A percentile compares a stretch with the other conserved stretches of the same genome.
phyloP scores from a whole-genome alignment of 2,113 vertebrate genomes.

The Dicrurus megarhynchus region DNA sequence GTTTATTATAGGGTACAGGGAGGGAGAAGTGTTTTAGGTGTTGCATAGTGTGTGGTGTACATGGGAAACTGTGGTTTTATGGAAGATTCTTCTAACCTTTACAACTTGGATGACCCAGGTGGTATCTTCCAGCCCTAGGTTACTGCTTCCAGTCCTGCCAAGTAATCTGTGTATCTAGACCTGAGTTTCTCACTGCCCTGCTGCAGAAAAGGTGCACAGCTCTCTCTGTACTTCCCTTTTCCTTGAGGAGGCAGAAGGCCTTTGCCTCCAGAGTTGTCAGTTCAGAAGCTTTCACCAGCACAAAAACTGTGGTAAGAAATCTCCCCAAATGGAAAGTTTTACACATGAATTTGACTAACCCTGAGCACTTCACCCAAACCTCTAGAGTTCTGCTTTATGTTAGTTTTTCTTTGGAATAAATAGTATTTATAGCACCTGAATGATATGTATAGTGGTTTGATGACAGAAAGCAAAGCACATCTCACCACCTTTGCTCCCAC shows the following conservation, averaged over 20 bases:
- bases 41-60: neutral
- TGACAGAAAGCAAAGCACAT: neutral
- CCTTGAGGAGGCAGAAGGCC: neutral
- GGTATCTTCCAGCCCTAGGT: neutral
- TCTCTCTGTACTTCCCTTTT: neutral
- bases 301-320: neutral
- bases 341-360: neutral
- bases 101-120: accelerated
- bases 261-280: neutral
- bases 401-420: neutral
- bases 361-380: neutral
- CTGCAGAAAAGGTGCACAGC: neutral
- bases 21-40: neutral
- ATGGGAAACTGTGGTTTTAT: neutral
- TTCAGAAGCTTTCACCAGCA: neutral
- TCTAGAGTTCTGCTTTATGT: neutral
- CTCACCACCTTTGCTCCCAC: neutral
- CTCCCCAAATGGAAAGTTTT: neutral
- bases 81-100: neutral
- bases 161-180: neutral
- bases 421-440: neutral
- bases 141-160: neutral
- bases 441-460: neutral
- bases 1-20: neutral
- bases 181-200: neutral